Conservation (phyloP, 2,888 invertebrate species). For the Scrobipalpa costella region DNA sequence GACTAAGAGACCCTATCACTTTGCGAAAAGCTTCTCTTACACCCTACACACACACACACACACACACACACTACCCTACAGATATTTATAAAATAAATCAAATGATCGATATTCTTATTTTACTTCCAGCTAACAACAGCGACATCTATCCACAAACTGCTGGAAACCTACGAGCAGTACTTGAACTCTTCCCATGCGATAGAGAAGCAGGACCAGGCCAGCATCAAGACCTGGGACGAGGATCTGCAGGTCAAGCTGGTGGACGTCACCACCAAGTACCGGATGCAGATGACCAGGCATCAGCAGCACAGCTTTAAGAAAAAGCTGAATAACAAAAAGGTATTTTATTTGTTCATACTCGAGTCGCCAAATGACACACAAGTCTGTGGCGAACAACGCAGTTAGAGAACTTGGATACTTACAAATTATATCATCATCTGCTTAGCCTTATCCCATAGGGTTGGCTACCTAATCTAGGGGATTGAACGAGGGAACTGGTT, state of each 20-base stretch:
- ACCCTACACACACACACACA: no score
- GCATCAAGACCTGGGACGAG: conserved; percentile 45
- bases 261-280: conserved; percentile 52
- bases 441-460: no score
- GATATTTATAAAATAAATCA: no score
- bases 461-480: no score
- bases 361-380: no score
- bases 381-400: no score
- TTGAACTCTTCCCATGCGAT: conserved; percentile 42
- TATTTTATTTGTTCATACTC: conserved; percentile 28
- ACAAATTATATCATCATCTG: no score
- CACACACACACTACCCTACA: no score
- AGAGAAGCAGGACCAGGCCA: conserved; percentile 43
- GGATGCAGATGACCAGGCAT: conserved; percentile 56
- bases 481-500: no score
- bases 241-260: conserved; percentile 53
- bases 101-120: not conserved
- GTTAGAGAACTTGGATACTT: no score
- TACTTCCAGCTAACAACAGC: not conserved
- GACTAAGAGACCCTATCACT: no score
- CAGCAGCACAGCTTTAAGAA: conserved; percentile 50
- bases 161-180: conserved; percentile 25
- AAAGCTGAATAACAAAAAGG: conserved; percentile 44
- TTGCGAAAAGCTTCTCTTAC: no score
- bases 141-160: not conserved